Evolutionary conservation across 2,113 vertebrate species (phyloP).

Genomic region (Neotragus pygmaeus): DNA sequence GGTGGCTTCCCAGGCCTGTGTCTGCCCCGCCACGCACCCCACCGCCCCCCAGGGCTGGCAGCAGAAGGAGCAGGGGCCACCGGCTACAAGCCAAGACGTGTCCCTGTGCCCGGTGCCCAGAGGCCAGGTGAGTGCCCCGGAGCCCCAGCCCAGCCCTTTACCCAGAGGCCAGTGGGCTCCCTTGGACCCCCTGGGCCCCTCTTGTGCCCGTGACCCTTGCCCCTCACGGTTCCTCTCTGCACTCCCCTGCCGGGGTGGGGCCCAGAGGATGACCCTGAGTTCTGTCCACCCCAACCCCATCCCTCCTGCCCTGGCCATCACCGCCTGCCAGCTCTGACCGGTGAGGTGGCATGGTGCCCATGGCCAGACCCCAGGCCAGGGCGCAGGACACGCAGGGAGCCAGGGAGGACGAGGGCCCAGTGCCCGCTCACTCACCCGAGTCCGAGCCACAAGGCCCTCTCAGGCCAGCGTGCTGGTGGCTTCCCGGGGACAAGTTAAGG

Average conservation of each 20-base stretch:
- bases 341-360: background rate
- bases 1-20: background rate
- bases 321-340: background rate
- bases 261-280: background rate
- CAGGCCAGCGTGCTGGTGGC: background rate
- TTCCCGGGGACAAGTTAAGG: accelerated
- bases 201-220: accelerated
- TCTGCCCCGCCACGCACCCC: background rate
- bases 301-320: accelerated
- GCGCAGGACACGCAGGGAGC: accelerated
- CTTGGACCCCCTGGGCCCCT: background rate
- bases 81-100: background rate
- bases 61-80: no score
- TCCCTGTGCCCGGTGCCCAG: background rate
- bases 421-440: background rate
- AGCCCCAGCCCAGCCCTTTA: background rate
- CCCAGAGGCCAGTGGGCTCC: background rate
- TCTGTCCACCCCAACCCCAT: background rate
- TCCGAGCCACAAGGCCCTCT: no score
- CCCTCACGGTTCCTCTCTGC: accelerated
- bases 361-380: no score
- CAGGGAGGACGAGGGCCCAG: background rate
- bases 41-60: background rate
- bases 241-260: accelerated
- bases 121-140: background rate